Evolutionary conservation across 2,888 invertebrate species (phyloP).

Genomic region (Venustoraphidia nigricollis): DNA sequence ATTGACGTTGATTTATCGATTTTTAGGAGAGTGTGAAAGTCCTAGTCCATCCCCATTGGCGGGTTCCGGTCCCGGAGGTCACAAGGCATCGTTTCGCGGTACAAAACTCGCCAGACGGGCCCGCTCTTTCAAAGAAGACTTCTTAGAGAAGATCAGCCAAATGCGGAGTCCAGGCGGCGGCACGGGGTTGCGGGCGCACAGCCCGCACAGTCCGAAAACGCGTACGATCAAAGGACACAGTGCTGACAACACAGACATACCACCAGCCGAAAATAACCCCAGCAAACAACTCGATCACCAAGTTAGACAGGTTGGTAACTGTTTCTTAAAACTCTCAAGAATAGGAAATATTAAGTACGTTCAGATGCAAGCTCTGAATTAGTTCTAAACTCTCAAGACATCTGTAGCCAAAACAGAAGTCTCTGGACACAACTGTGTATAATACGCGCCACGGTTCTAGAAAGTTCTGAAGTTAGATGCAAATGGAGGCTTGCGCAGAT

Average conservation of each 20-base stretch:
- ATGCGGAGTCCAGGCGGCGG: conserved; percentile 57
- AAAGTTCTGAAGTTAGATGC: too few species aligned
- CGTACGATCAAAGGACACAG: conserved; percentile 24
- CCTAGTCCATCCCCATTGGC: conserved; percentile 22
- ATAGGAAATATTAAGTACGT: too few species aligned
- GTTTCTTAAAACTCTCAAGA: too few species aligned
- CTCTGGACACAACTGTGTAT: too few species aligned
- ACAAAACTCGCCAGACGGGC: conserved; percentile 77
- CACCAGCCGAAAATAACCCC: conserved; percentile 39
- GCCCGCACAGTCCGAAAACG: conserved; percentile 32
- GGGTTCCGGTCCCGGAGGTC: conserved; percentile 40
- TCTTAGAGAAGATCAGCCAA: conserved; percentile 77
- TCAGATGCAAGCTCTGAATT: too few species aligned
- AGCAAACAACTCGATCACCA: conserved; percentile 59
- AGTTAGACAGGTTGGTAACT: conserved; percentile 41
- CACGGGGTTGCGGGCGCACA: conserved; percentile 22
- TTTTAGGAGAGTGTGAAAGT: conserved; percentile 19
- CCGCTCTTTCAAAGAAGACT: conserved; percentile 84
- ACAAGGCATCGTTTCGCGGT: conserved; percentile 63
- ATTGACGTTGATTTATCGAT: neutral
- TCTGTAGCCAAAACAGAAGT: too few species aligned
- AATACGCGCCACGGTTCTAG: too few species aligned
- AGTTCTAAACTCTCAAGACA: too few species aligned
- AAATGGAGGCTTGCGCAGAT: too few species aligned
- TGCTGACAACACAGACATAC: conserved; percentile 35